Evolutionary conservation across 2,113 vertebrate genomes (phyloP), one percentile per base, ranked within the genome.

Genomic region (Camelus bactrianus): DNA sequence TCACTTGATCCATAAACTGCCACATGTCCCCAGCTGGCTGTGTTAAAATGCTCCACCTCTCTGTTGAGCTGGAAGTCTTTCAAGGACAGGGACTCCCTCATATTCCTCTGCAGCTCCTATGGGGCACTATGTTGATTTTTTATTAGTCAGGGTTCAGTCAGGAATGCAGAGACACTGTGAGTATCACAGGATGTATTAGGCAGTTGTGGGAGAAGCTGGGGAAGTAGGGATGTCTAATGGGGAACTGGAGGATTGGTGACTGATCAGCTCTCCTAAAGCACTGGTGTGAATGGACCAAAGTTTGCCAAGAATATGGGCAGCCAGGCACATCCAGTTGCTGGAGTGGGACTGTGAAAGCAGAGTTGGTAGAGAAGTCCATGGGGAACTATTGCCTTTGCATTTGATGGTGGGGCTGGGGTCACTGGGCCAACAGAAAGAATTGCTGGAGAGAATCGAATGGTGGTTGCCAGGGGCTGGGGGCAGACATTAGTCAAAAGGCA

Each of bases 51-150:
- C 32, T 38, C 42, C 26, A 28, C 12, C 24, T n/a, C 30, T 54
- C 38, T 16, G 1, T 0, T 1, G 19, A 91, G 46, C 30, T 10
- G 17, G 10, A 35, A 54, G 50, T 2, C 76, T 32, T 58, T 15
- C 5, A 19, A 69, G 15, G 48, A 5, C 6, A 15, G 42, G 60
- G 24, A 28, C n/a, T n/a, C 19, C 24, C 65, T 62, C 17, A 4
- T 2, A 0, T 70, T 28, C 64, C 73, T 62, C 50, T 16, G n/a
- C 42, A 82, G 42, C 22, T 95, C 26, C 67, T 4, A 1, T n/a
- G 12, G 32, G 26, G 32, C 7, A 1, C 30, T 13, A 0, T 1
- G 52, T 60, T 7, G 8, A 15, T 30, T n/a, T 24, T 76, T 64
- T 42, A 11, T 30, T 46, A 32, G 46, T 42, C 35, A 38, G 17